These are phyloP conservation scores for Poeciliopsis occidentalis DNA, from an alignment of 2,113 vertebrate species.

Conservation along the genomic window DNA sequence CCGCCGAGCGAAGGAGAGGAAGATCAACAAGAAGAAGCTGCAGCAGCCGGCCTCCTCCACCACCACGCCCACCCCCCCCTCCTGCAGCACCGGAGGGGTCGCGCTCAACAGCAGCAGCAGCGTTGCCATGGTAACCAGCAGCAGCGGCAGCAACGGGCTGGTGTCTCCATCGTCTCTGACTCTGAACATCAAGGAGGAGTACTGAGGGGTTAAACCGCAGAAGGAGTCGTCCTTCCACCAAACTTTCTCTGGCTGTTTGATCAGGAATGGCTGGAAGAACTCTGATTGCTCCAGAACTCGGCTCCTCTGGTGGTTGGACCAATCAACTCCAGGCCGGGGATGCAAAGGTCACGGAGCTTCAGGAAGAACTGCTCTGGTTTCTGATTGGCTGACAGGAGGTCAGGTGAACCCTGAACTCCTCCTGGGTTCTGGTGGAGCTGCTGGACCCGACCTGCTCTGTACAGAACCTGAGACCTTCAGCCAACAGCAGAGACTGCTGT, in stretches of 20 bases:
- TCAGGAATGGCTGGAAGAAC: no score
- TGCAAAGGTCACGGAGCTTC: not conserved
- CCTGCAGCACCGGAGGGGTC: conserved; percentile 44
- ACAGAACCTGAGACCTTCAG: not conserved
- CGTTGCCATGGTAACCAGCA: conserved; percentile 82
- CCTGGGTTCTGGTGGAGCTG: not conserved
- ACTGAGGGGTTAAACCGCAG: conserved; percentile 62
- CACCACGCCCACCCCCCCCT: conserved; percentile 81
- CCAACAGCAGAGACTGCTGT: not conserved
- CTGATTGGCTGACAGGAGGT: not conserved
- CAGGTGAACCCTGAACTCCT: not conserved
- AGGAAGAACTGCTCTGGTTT: not conserved
- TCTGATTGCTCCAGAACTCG: not conserved
- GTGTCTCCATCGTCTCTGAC: conserved; percentile 84
- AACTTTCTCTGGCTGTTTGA: not conserved
- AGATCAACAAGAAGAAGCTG: conserved; percentile 96
- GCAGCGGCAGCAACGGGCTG: conserved; percentile 78
- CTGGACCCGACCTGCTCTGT: not conserved
- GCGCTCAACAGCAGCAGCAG: conserved; percentile 58
- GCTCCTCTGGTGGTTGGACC: not conserved
- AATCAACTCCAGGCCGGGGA: not conserved
- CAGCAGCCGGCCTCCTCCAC: conserved; percentile 85
- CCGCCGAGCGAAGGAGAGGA: conserved; percentile 93
- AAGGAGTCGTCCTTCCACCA: not conserved
- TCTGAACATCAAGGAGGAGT: conserved; percentile 93